Evolutionary conservation across 2,888 invertebrate species (phyloP).

Genomic region (Gerris lacustris): DNA sequence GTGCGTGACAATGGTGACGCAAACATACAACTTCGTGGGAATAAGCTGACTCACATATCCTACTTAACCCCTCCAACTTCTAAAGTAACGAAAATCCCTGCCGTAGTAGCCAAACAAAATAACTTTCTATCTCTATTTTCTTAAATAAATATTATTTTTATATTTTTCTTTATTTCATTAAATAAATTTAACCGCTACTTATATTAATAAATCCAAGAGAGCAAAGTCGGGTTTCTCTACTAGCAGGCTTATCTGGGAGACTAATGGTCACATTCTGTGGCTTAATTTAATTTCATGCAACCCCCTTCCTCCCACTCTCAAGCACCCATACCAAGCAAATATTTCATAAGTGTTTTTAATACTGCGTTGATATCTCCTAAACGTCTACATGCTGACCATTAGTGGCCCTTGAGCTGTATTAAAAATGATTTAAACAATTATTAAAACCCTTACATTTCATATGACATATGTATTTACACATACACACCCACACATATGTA

Average conservation of each 20-base stretch:
- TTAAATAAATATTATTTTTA: not conserved
- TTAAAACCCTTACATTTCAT: no score
- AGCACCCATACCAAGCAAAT: not conserved
- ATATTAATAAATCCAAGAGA: not conserved
- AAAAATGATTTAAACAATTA: no score
- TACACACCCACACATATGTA: no score
- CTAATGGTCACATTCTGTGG: not conserved
- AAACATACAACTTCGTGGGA: not conserved
- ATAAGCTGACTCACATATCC: not conserved
- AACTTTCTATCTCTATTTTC: not conserved
- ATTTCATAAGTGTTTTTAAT: not conserved
- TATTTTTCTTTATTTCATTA: not conserved
- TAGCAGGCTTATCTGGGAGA: not conserved
- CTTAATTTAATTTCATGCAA: not conserved
- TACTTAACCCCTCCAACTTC: not conserved
- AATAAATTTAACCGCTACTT: not conserved
- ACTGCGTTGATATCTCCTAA: not conserved
- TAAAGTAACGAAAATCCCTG: not conserved
- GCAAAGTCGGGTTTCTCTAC: not conserved
- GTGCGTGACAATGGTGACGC: conserved; percentile 1
- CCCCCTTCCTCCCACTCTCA: no score
- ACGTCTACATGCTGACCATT: no score
- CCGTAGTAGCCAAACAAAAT: not conserved
- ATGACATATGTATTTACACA: no score
- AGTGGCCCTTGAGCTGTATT: no score